These are phyloP conservation scores for Acleris sparsana DNA, from an alignment of 2,888 invertebrate genomes.

Conservation along the genomic window DNA sequence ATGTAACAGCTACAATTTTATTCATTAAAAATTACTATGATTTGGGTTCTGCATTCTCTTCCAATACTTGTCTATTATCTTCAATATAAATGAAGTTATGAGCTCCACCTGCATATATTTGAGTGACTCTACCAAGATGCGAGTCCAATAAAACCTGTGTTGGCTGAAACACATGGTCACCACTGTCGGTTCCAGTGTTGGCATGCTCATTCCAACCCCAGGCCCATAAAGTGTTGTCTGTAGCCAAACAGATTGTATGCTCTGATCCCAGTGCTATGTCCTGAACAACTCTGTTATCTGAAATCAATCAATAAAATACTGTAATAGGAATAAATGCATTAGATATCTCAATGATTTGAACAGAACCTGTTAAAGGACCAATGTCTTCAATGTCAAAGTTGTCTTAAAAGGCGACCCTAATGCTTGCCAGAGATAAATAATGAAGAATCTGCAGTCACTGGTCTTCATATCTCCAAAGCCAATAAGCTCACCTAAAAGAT, in stretches of 20 bases:
- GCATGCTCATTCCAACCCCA: constrained; percentile 98
- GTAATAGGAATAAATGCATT: background rate
- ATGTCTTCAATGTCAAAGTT: no score
- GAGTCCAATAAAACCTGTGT: constrained; percentile 58
- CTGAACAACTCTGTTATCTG: constrained; percentile 74
- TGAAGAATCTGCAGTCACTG: no score
- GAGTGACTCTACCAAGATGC: constrained; percentile 50
- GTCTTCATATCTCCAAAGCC: no score
- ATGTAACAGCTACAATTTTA: no score
- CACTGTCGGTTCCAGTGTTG: constrained; percentile 88
- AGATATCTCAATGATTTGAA: no score
- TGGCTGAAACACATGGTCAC: constrained; percentile 58
- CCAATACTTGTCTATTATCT: constrained; percentile 32
- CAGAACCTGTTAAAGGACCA: no score
- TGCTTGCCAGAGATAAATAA: no score
- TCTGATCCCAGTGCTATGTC: constrained; percentile 90
- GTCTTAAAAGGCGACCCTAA: no score
- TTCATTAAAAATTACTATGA: background rate
- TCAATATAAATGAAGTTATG: constrained; percentile 71
- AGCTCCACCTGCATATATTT: constrained; percentile 73
- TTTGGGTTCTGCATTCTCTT: background rate
- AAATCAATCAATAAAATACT: constrained; percentile 52
- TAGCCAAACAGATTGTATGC: constrained; percentile 88
- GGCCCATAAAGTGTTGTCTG: constrained; percentile 86
- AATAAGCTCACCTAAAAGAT: no score